Evolutionary conservation across 2,113 vertebrate genomes (phyloP), one percentile per base, ranked within the genome.

Genomic region (Mohoua ochrocephala): DNA sequence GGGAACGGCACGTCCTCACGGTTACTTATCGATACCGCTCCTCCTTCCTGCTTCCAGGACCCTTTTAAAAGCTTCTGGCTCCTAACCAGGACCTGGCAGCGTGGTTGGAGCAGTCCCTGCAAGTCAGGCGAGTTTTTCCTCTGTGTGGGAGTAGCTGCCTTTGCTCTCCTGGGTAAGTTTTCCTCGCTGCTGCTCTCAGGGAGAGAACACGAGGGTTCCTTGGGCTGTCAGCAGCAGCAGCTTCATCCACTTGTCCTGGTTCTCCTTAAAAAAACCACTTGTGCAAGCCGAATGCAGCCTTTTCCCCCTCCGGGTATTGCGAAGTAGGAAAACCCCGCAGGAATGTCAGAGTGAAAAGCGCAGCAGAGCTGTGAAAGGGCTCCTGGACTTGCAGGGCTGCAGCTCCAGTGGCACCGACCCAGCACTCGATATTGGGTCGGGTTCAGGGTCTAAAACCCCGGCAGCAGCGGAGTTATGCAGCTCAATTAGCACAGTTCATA

Each of bases 401-500:
- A 35, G 64, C 52, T 78, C 31, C 47, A 0, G 89, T 18, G 87
- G 73, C 80, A 59, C 63, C 24, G 49, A 26, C 71, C 84, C 88
- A 89, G 68, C 63, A 2, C 79, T 87, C 30, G 7, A 5, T 63
- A 20, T 3, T 54, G 70, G 93, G 79, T 39, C 82, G 75, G 90
- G 75, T 18, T 8, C 70, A 57, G 80, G 54, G 15, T 33, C 56
- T 54, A 26, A 37, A 69, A 21, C 9, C 7, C 39, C 64, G 56
- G 83, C 64, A 2, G 84, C 59, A 1, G 63, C 16, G 1, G 52
- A 95, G 93, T 47, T 31, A 4, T 19, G 27, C 69, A 27, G 94
- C 91, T 96, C 96, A 93, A 44, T 97, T 97, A 97, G 86, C 83
- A 53, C 90, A 67, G 17, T 22, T 59, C 87, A 92, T 93, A 31